Percentiles rank a stretch among this genome's conserved stretches.
Evolutionary conservation across 2,888 invertebrate species (phyloP).

Genomic region (Serripes groenlandicus): DNA sequence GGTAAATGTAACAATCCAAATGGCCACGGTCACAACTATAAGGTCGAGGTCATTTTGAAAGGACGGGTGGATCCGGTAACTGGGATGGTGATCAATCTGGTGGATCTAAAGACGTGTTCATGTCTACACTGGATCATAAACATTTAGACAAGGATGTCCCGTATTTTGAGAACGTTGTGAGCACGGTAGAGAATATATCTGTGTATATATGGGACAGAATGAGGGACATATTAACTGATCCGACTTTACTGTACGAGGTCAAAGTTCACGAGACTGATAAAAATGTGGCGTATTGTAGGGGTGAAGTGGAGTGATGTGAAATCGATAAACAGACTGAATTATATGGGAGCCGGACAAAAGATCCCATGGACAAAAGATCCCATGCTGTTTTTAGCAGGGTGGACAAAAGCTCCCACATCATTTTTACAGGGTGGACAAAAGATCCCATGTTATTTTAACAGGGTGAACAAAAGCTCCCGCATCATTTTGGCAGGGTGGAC

Average conservation of each 20-base stretch:
- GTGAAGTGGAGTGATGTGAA: constrained; percentile 88
- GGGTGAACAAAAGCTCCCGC: too few relatives aligned
- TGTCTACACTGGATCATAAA: constrained; percentile 97
- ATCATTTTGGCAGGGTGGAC: too few relatives aligned
- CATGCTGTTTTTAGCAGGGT: too few relatives aligned
- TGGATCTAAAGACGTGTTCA: constrained; percentile 94
- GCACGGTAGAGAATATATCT: constrained; percentile 98
- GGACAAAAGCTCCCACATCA: too few relatives aligned
- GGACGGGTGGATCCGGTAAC: constrained; percentile 89
- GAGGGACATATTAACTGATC: constrained; percentile 89
- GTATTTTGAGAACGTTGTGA: constrained; percentile 91
- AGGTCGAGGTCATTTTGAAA: constrained; percentile 88
- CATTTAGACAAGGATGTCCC: constrained; percentile 97
- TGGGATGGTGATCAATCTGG: constrained; percentile 99
- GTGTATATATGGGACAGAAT: constrained; percentile 96
- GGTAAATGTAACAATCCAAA: constrained; percentile 98
- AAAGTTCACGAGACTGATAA: constrained; percentile 98
- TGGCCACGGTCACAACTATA: constrained; percentile 99
- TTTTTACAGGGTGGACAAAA: too few relatives aligned
- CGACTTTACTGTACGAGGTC: constrained; percentile 94
- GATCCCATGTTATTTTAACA: too few relatives aligned
- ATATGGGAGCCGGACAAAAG: too few relatives aligned
- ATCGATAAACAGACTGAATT: too few relatives aligned
- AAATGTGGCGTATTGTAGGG: constrained; percentile 95
- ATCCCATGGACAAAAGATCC: too few relatives aligned